Evolutionary conservation across 2,797 vertebrate genomes (phyloP), one percentile per base, ranked within the genome.

Genomic region (Hippocampus kuda): DNA sequence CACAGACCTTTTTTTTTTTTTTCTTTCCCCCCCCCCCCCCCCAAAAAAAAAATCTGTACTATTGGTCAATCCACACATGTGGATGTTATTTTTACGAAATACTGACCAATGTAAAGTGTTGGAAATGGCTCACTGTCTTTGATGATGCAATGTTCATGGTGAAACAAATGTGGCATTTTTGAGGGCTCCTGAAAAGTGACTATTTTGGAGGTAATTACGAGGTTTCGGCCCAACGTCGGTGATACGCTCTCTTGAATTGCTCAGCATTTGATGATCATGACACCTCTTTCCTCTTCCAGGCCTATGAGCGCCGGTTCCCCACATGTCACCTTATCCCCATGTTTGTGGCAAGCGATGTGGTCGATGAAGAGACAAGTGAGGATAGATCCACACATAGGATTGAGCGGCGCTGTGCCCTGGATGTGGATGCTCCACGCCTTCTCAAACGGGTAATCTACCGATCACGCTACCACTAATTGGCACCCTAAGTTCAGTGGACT

Each of bases 291-390:
- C 22, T 69, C 49, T 65, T 53, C n/a, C 66, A 99, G 97, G 97
- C 97, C 1, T 99, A 99, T 22, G 94, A 99, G 71, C 92, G 94
- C 56, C 91, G 97, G 41, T 99, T 99, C 82, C 97, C 97, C 0
- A 99, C 95, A 0, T 99, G 96, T 72, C 95, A 94, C 59, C 90
- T 99, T 76, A 98, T 99, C 71, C 97, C 97, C 13, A 98, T 99
- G 94, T 99, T 99, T 61, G 94, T 99, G 80, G 95, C 91, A 67
- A 99, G 97, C 22, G 94, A 99, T 65, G 93, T 92, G 7, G 81
- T 96, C 57, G 89, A 64, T 0, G 95, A 99, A 67, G 93, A 93
- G 77, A 91, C 75, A 85, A 94, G 91, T 0, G 96, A 97, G 41
- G 95, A 98, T 0, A 90, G 82, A 46, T 88, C 93, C 10, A 62